phyloP scores from a whole-genome alignment of 2,797 vertebrate genomes.

The Vespertilio murinus region DNA sequence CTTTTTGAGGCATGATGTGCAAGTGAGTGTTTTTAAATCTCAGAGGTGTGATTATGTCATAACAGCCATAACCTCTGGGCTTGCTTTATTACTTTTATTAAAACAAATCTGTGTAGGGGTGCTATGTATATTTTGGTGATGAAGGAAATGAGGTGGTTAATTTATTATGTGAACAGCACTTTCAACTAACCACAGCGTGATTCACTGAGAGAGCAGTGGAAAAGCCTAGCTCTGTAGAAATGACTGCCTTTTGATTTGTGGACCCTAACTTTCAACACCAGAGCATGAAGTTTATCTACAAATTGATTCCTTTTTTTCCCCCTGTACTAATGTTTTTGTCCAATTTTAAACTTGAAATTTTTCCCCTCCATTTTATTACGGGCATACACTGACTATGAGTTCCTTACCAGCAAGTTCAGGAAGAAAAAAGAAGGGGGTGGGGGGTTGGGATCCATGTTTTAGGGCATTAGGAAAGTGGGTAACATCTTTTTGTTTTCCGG shows the following conservation, averaged over 20 bases:
- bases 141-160: conserved; percentile 76
- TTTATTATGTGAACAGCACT: conserved; percentile 78
- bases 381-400: conserved; percentile 22
- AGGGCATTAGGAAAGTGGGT: background rate
- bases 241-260: conserved; percentile 76
- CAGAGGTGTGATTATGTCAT: conserved; percentile 77
- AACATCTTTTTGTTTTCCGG: conserved; percentile 14
- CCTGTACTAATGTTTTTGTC: conserved; percentile 37
- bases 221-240: conserved; percentile 66
- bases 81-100: conserved; percentile 81
- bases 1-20: conserved; percentile 70
- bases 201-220: conserved; percentile 59
- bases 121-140: conserved; percentile 70
- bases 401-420: background rate
- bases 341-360: conserved; percentile 33
- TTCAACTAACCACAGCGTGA: conserved; percentile 75
- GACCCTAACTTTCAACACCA: conserved; percentile 76
- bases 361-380: conserved; percentile 7
- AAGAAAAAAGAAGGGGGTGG: background rate
- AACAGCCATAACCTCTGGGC: conserved; percentile 74
- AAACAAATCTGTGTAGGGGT: conserved; percentile 75
- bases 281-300: conserved; percentile 66
- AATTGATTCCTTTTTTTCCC: conserved; percentile 26
- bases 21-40: conserved; percentile 74
- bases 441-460: background rate